Percentiles rank a stretch among this genome's conserved stretches.
phyloP scores from a whole-genome alignment of 2,888 invertebrate species.

The Tetheella fluctuosa region DNA sequence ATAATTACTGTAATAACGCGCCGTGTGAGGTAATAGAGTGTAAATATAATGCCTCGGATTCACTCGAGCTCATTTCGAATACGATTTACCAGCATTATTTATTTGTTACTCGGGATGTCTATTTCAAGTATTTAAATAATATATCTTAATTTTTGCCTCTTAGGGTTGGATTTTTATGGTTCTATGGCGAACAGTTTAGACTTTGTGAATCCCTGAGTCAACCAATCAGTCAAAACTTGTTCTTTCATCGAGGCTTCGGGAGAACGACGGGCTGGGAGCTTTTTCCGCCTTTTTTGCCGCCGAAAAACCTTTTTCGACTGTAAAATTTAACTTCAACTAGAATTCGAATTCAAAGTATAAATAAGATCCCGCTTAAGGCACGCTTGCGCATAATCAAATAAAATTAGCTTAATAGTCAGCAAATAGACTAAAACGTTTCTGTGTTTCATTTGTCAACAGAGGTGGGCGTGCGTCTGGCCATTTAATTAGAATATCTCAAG shows the following conservation, averaged over 20 bases:
- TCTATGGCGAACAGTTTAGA: no score
- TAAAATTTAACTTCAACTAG: conserved; percentile 25
- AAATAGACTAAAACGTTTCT: conserved; percentile 60
- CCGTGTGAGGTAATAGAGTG: not conserved
- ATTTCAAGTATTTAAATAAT: not conserved
- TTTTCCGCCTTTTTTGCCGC: no score
- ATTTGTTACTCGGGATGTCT: not conserved
- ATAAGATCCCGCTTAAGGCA: conserved; percentile 41
- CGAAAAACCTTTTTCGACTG: no score
- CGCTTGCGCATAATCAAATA: conserved; percentile 55
- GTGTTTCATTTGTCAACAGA: conserved; percentile 64
- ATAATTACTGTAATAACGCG: not conserved
- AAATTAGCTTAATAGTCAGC: conserved; percentile 62
- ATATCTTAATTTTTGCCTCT: not conserved
- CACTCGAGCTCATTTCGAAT: not conserved
- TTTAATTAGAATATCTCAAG: conserved; percentile 73
- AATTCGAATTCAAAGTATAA: conserved; percentile 38
- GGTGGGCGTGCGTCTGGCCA: conserved; percentile 47
- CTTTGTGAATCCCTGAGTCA: no score
- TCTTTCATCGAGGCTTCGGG: no score
- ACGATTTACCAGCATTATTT: not conserved
- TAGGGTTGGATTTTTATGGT: no score
- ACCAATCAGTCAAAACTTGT: no score
- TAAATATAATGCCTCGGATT: not conserved
- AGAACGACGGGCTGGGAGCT: no score